Evolutionary conservation across 2,113 vertebrate genomes (phyloP).

Genomic region (Etheostoma spectabile): DNA sequence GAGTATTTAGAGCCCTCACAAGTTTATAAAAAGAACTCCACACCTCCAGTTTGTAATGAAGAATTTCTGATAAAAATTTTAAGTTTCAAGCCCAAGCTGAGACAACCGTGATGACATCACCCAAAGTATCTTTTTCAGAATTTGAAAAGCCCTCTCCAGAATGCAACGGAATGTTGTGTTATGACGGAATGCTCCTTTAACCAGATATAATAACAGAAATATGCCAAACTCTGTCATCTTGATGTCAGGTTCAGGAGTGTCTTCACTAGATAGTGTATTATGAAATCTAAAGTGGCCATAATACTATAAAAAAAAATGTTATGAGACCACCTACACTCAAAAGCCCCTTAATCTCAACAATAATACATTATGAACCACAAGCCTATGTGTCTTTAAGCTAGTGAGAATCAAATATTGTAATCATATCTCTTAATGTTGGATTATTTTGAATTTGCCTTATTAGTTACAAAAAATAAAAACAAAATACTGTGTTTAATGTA

Average conservation of each 20-base stretch:
- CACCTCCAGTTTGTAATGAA: background rate
- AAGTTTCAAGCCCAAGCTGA: background rate
- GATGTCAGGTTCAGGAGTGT: background rate
- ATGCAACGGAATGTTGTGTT: too few species aligned
- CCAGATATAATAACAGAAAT: background rate
- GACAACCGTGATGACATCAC: background rate
- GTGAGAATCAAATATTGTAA: background rate
- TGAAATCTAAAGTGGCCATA: background rate
- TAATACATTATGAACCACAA: background rate
- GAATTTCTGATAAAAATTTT: background rate
- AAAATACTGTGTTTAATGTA: background rate
- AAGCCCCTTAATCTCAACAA: background rate
- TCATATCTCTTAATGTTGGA: background rate
- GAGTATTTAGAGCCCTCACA: too few species aligned
- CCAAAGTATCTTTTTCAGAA: background rate
- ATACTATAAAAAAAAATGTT: background rate
- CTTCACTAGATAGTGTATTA: background rate
- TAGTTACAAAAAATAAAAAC: background rate
- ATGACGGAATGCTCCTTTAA: background rate
- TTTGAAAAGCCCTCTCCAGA: background rate
- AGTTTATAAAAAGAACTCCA: too few species aligned
- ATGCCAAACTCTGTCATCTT: constrained; percentile 20
- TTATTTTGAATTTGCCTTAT: background rate
- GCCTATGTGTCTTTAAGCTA: background rate
- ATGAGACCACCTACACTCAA: background rate